phyloP scores from a whole-genome alignment of 2,113 vertebrate species.

The Dermatemys mawii region DNA sequence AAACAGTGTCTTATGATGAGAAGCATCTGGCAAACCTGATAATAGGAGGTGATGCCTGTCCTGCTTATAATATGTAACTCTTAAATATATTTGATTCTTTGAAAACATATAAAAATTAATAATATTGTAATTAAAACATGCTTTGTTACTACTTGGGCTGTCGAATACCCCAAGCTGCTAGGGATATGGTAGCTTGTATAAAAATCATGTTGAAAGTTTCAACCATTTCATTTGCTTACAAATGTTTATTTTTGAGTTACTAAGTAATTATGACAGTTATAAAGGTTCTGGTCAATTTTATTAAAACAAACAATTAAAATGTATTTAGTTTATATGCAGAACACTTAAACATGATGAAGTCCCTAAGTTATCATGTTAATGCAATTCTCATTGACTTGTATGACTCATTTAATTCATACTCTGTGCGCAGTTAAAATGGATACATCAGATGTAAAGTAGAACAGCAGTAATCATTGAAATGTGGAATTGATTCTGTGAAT shows the following conservation, averaged over 20 bases:
- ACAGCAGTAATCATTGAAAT: background rate
- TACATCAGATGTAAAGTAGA: background rate
- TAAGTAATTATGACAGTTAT: background rate
- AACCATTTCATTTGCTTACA: background rate
- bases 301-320: background rate
- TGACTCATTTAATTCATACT: background rate
- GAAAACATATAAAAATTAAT: background rate
- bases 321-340: background rate
- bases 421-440: background rate
- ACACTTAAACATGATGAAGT: background rate
- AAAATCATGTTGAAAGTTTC: background rate
- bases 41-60: too few relatives aligned
- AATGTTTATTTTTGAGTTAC: background rate
- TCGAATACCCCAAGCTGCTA: background rate
- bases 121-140: background rate
- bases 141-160: background rate
- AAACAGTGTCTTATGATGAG: too few relatives aligned
- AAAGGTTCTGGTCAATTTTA: background rate
- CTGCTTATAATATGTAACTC: background rate
- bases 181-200: background rate
- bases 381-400: background rate
- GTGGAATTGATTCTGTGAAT: background rate
- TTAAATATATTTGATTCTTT: background rate
- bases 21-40: background rate
- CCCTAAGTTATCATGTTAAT: background rate